Base-by-base conservation (phyloP, 2,888 invertebrate genomes). In the Dendrolimus houi region DNA sequence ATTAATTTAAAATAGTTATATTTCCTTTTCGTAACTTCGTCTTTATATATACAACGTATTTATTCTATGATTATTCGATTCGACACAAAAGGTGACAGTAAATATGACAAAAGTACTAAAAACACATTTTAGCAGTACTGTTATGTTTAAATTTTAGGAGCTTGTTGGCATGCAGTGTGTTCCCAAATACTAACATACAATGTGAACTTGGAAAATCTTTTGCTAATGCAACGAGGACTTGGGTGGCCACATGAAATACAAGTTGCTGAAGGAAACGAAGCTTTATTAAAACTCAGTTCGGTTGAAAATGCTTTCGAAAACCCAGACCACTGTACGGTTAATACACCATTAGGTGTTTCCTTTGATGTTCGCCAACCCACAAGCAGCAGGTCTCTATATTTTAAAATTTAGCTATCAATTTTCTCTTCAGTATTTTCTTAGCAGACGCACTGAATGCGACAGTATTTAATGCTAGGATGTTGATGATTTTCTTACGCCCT, bases 171-270 rank as follows among this genome's bases (percentile, higher is more conserved):
- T 29, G 58, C 57, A 40, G 71, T 59, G 8, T 41, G 56, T 9
- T 62, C 70, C 3, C 68, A 68, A 58, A 63, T 64, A 52, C 42
- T 67, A 6, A 62, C 72, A 1, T 70, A 67, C 55, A 69, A 71
- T 29, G 59, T 87, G 9, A 60, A 69, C 2, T 62, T 85, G 54
- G 66, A 71, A 1, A 77, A 83, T 61, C 71, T 79, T 2, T 69
- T 85, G 29, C 70, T 72, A 29, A 79, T 87, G 74, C 85, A 85
- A 59, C 72, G 74, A 52, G 89, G 89, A 0, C 64, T 84, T 47
- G 88, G 86, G 2, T 85, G 83, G 85, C 89, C 89, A 0, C 62
- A 74, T 9, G 53, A 63, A 6, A 66, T 90, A 14, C 58, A 72
- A 9, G 81, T 88, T 1, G 72, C 71, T 0, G 70, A 71, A 56